A percentile compares a stretch with the other conserved stretches of the same genome.
Evolutionary conservation across 2,888 invertebrate genomes (phyloP).

Genomic region (Itoplectis maculator): DNA sequence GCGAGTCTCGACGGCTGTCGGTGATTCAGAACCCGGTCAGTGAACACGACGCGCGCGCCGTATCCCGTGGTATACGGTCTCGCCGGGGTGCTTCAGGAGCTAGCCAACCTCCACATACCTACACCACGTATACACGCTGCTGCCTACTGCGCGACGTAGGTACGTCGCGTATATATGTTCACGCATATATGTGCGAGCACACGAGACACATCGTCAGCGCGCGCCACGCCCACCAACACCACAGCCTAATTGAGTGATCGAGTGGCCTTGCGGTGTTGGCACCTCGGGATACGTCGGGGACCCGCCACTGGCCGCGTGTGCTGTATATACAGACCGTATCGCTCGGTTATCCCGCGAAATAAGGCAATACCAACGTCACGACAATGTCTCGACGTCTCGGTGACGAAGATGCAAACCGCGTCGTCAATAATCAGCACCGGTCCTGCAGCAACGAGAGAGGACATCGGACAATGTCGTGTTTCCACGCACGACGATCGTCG

Average conservation of each 20-base stretch:
- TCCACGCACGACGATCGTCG: too few relatives aligned
- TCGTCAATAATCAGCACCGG: too few relatives aligned
- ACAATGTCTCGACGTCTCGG: neutral
- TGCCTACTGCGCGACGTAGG: constrained; percentile 42
- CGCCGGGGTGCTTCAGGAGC: constrained; percentile 37
- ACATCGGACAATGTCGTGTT: neutral
- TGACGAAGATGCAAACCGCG: neutral
- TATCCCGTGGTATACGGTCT: constrained; percentile 35
- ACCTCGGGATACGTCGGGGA: constrained; percentile 74
- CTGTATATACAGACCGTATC: constrained; percentile 5
- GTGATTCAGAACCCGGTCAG: constrained; percentile 74
- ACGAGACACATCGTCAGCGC: constrained; percentile 70
- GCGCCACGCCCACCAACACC: constrained; percentile 81
- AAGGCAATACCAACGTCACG: constrained; percentile 3
- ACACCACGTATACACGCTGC: constrained; percentile 15
- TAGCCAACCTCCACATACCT: constrained; percentile 23
- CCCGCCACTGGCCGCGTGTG: constrained; percentile 64
- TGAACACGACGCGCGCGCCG: constrained; percentile 30
- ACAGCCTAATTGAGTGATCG: constrained; percentile 82
- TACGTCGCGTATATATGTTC: constrained; percentile 40
- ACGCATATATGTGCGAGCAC: constrained; percentile 52
- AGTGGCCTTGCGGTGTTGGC: constrained; percentile 80
- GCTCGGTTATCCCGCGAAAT: constrained; percentile 11
- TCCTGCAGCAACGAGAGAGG: too few relatives aligned
- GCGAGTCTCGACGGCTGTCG: constrained; percentile 76